Evolutionary conservation across 2,797 vertebrate species (phyloP), one percentile per base, ranked within the genome.

Genomic region (Paramormyrops hopkinsi): DNA sequence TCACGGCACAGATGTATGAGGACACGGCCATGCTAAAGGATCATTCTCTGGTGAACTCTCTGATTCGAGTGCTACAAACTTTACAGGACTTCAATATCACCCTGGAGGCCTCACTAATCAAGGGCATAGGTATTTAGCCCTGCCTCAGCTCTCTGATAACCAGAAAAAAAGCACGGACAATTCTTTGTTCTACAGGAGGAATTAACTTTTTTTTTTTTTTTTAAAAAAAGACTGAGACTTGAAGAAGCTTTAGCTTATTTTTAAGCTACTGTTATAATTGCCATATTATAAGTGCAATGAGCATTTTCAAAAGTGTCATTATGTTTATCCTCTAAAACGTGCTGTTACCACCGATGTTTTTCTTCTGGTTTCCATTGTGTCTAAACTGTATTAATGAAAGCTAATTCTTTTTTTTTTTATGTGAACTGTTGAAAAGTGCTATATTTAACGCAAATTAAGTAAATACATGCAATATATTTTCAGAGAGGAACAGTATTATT

Each of bases 11-110:
- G 96, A 99, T 99, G 99, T 99, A 99, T n/a, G 99, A 99, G 92
- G 99, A 99, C 19, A 90, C 92, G 2, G 98, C 98, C 0, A 94
- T 99, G 92, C 97, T 99, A 90, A 99, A 99, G 94, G 98, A 99
- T 93, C 99, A 98, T 89, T 97, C 97, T 0, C 94, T 99, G 91
- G 98, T 99, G 90, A 99, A 99, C 94, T 99, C 98, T 92, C 95
- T 99, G 92, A 99, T 99, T 93, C 96, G 98, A 91, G 98, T 99
- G 89, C 95, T 99, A 91, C 99, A 99, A 95, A 99, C 98, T 86
- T 95, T 99, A 94, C 98, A 99, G 94, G 99, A 99, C 92, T 99
- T 99, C 95, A 99, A 99, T 94, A 99, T 99, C 93, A 99, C 97
- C 14, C 95, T 99, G 94, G 99, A 99, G 94, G 96, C 98, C 0